Conservation (phyloP, 2,888 invertebrate genomes). For the Lochmaea capreae region DNA sequence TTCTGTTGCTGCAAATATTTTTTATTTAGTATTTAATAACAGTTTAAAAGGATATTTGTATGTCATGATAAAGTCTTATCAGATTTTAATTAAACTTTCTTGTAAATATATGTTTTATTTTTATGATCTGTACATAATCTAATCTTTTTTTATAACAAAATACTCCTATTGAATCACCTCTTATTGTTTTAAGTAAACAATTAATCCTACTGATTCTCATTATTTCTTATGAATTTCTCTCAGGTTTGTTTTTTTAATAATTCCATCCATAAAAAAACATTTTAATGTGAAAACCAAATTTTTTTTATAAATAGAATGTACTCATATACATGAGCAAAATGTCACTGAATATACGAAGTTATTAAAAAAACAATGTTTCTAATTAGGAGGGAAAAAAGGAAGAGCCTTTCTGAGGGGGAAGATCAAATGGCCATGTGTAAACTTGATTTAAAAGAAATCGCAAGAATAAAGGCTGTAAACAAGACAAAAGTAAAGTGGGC, state of each 20-base stretch:
- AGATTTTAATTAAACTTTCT: neutral
- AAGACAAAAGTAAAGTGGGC: constrained; percentile 69
- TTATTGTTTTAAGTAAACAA: neutral
- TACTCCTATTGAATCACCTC: neutral
- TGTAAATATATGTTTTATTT: neutral
- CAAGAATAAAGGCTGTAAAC: constrained; percentile 45
- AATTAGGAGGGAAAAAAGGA: constrained; percentile 49
- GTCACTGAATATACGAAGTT: no score
- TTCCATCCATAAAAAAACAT: no score
- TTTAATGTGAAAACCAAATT: no score
- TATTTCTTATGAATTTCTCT: no score
- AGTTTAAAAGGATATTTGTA: neutral
- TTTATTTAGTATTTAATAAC: constrained; percentile 7
- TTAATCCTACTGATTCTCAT: no score
- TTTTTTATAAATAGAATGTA: no score
- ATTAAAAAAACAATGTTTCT: neutral
- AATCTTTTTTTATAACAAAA: neutral
- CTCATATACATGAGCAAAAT: no score
- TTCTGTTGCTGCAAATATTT: neutral
- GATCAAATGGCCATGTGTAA: constrained; percentile 55
- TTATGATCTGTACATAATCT: neutral
- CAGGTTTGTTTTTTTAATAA: no score
- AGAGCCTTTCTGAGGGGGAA: constrained; percentile 61
- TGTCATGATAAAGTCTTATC: neutral
- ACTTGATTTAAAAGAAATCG: constrained; percentile 56